Conservation (phyloP, 2,888 invertebrate species). For the Sipha maydis region DNA sequence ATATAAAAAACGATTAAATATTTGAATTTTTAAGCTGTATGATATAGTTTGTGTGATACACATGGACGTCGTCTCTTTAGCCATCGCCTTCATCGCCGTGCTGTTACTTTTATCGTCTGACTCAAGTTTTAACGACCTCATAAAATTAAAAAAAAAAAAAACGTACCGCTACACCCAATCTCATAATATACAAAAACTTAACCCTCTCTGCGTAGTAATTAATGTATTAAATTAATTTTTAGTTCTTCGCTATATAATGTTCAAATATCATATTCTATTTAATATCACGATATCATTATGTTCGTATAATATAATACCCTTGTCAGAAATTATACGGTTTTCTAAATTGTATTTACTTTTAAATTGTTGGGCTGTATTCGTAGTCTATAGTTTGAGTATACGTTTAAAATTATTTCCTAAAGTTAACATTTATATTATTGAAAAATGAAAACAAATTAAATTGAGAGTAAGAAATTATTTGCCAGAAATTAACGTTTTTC, state of each 20-base stretch:
- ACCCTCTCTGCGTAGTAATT: conserved; percentile 4
- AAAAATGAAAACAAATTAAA: not conserved
- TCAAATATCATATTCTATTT: conserved; percentile 2
- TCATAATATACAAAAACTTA: conserved; percentile 17
- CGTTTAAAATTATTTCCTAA: not conserved
- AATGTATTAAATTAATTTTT: conserved; percentile 35
- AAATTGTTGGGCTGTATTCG: not conserved
- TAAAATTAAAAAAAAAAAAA: conserved; percentile 59
- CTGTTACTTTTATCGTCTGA: conserved; percentile 53
- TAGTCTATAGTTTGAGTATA: not conserved
- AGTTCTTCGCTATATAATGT: not conserved
- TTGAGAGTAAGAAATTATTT: not conserved
- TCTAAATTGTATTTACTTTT: not conserved
- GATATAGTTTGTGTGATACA: conserved; percentile 27
- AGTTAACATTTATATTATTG: not conserved
- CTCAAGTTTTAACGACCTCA: conserved; percentile 56
- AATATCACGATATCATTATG: not conserved
- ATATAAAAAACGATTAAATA: conserved; percentile 9
- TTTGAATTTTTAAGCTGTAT: conserved; percentile 34
- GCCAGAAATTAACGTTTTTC: too few relatives aligned
- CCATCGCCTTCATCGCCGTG: conserved; percentile 5
- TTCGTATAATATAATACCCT: not conserved
- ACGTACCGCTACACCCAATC: not conserved
- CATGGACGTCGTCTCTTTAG: conserved; percentile 47
- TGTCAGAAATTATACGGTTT: not conserved